Evolutionary conservation across 2,797 vertebrate genomes (phyloP).

Genomic region (Pachyuromys duprasi): DNA sequence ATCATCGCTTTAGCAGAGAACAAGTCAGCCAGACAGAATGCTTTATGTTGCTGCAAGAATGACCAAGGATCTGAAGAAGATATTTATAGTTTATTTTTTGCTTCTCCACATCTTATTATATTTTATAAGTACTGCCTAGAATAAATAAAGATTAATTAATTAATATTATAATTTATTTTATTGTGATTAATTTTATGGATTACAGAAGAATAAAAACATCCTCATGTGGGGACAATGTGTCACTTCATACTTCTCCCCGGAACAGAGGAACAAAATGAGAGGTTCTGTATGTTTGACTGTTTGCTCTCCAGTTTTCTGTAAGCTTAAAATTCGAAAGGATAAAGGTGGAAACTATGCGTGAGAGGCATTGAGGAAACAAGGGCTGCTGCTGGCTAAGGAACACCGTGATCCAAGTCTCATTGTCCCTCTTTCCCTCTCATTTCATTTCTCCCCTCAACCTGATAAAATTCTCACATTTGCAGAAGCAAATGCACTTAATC

Average conservation of each 20-base stretch:
- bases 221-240: background rate
- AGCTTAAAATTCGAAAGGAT: constrained; percentile 21
- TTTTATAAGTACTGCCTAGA: background rate
- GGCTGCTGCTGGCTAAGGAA: background rate
- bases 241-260: background rate
- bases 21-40: background rate
- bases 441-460: background rate
- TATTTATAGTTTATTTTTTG: constrained; percentile 9
- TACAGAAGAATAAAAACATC: constrained; percentile 10
- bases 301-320: background rate
- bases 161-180: constrained; percentile 17
- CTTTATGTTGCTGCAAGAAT: background rate
- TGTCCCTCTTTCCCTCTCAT: background rate
- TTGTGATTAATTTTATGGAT: constrained; percentile 2
- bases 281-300: background rate
- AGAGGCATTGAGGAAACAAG: background rate
- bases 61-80: background rate
- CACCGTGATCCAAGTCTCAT: background rate
- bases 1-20: background rate
- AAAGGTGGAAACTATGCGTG: background rate
- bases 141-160: background rate
- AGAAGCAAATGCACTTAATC: constrained; percentile 39
- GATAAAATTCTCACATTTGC: constrained; percentile 25
- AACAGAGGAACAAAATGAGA: constrained; percentile 14
- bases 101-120: background rate